phyloP scores from a whole-genome alignment of 2,888 invertebrate species.

The Allophyes oxyacanthae region DNA sequence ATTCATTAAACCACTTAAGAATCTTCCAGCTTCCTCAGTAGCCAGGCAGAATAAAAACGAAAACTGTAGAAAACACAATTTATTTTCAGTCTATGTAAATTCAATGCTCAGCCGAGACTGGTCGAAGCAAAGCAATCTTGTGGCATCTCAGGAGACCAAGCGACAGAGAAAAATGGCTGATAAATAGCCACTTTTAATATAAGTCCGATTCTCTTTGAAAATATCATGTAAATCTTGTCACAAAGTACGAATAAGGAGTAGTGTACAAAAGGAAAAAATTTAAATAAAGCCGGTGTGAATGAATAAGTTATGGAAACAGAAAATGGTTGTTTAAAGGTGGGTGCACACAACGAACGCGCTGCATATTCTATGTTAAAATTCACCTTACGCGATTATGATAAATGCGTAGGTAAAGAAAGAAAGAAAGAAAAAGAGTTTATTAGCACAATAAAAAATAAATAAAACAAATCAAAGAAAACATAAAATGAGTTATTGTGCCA shows the following conservation, averaged over 20 bases:
- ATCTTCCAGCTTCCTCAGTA: slow-evolving; percentile 1
- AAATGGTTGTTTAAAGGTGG: slow-evolving; percentile 2
- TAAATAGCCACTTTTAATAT: slow-evolving; percentile 57
- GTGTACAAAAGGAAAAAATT: slow-evolving; percentile 13
- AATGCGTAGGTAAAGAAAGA: no score
- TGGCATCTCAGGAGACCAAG: slow-evolving; percentile 41
- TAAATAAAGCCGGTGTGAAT: slow-evolving; percentile 10
- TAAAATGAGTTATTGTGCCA: no score
- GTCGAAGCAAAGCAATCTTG: slow-evolving; percentile 48
- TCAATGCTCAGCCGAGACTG: slow-evolving; percentile 41
- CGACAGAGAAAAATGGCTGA: slow-evolving; percentile 47
- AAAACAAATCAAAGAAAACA: no score
- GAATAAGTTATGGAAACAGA: slow-evolving; percentile 1
- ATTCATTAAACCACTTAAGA: slow-evolving; percentile 21
- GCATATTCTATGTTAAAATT: no score
- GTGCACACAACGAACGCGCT: neutral
- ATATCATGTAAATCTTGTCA: slow-evolving; percentile 38
- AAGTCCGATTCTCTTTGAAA: slow-evolving; percentile 50
- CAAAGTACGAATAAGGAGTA: slow-evolving; percentile 6
- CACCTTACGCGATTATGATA: no score
- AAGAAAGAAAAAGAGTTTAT: no score
- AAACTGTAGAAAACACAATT: slow-evolving; percentile 26
- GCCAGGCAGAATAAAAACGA: slow-evolving; percentile 13
- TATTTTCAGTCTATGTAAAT: slow-evolving; percentile 41
- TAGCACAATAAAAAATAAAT: no score